Evolutionary conservation across 1,140 invertebrate genomes (phyloP), one percentile per base, ranked within the genome.

Genomic region (Amyelois transitella): DNA sequence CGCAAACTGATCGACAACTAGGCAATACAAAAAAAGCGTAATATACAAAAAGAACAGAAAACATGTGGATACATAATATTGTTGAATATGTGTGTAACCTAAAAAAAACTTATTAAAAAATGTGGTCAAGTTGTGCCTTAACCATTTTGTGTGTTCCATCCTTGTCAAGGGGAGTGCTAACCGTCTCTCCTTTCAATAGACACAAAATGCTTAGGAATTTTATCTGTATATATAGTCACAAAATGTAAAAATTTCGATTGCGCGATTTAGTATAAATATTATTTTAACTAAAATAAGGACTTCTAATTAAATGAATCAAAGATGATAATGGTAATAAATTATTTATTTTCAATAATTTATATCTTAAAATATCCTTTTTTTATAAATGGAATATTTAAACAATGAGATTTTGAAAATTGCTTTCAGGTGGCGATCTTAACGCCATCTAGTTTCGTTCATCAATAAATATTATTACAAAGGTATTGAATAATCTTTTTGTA

Each of bases 111-210:
- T n/a, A n/a, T n/a, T n/a, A 80, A 88, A 88, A 85, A 79, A 60
- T 64, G 62, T 81, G 80, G 79, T 81, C 64, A 84, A 81, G 75
- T 69, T 61, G 74, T 84, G 76, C 81, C 81, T 81, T 75, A 69
- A 79, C 75, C 78, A 64, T 91, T 92, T 90, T 89, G 89, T 92
- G 90, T 94, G 90, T 92, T 94, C 94, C 94, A 94, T 95, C 94
- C 94, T 96, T 95, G 93, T 95, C 94, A 92, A 96, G 94, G 94
- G 94, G 95, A 96, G 95, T 96, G 94, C 94, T 95, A 96, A 96
- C 94, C 94, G 90, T 94, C 95, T 96, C 95, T 96, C 95, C 95
- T 96, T 96, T 95, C 93, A 94, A 95, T 95, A 93, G 92, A 96
- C 94, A 96, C 94, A 44, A 17, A 52, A 0, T 0, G 0, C 0